Percentiles rank a stretch among this genome's conserved stretches.
Evolutionary conservation across 2,888 invertebrate genomes (phyloP).

Genomic region (Cataglyphis rosenhaueri): DNA sequence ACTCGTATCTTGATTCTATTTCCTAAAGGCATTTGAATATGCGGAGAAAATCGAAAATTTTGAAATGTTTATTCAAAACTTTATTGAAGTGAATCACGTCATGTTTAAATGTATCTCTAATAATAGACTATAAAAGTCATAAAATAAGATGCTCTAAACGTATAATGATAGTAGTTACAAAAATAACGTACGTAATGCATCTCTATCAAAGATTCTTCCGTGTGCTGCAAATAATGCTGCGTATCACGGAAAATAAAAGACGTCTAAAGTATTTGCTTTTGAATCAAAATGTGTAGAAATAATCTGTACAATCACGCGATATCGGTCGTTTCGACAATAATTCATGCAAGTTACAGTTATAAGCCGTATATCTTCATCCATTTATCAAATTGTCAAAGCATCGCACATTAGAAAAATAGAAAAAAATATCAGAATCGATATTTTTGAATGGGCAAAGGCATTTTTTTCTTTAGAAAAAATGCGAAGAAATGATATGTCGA

Average conservation of each 20-base stretch:
- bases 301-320: background rate
- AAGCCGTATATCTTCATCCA: background rate
- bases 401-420: background rate
- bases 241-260: slow-evolving; percentile 18
- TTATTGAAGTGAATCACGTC: background rate
- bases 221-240: background rate
- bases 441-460: background rate
- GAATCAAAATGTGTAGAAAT: background rate
- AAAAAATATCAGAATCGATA: background rate
- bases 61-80: background rate
- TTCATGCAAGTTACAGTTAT: background rate
- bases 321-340: background rate
- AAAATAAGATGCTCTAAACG: background rate
- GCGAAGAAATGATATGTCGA: background rate
- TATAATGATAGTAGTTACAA: background rate
- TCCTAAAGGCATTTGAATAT: background rate
- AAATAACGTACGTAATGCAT: background rate
- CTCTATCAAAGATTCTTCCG: background rate
- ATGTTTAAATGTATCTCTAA: background rate
- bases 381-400: background rate
- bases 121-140: background rate
- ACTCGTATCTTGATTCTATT: slow-evolving; percentile 20
- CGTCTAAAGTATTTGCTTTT: background rate
- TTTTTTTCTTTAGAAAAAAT: background rate
- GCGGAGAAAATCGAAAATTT: background rate